Evolutionary conservation across 2,888 invertebrate species (phyloP), one percentile per base, ranked within the genome.

Genomic region (Deladenus siricidicola): DNA sequence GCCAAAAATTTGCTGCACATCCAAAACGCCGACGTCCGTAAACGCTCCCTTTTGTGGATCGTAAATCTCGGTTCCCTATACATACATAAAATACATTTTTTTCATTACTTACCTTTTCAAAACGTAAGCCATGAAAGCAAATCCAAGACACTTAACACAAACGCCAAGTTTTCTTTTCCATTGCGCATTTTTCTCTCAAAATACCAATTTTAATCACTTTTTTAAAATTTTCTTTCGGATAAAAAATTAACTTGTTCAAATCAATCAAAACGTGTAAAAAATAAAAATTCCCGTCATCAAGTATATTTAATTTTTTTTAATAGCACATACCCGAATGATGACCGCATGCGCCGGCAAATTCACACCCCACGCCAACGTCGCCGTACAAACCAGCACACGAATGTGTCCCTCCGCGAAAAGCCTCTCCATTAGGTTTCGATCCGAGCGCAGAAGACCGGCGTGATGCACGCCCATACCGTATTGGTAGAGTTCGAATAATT

Each of bases 361-460:
- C 4, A 99, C 96, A 71, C 98, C 98, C 98, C 98, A 99, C 28
- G 98, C 98, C 30, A 99, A 83, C 0, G 98, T 99, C 0, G 98
- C 89, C 0, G 98, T 99, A 79, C 96, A 96, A 8, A 92, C 89
- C 1, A 99, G 82, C 14, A 85, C 90, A 30, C 66, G 89, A 62
- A 92, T 86, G 66, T 87, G 85, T 0, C 94, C 94, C 59, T 88
- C 88, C 0, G 87, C 82, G 79, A 98, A 98, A 74, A 88, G 87
- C 79, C 88, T 88, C 80, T 98, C 96, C 0, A 90, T 88, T 81
- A 89, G 82, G 72, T 45, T 86, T 83, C 92, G 85, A 81, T 98
- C 98, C 60, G 86, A 84, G 62, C 94, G 85, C 57, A 90, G 79
- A 86, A 94, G 88, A 4, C 94, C 93, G 28, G 98, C 98, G 82